Evolutionary conservation across 92 coral and sea anemone species (phyloP), one percentile per base, ranked within the genome.

Genomic region (Desmophyllum pertusum): DNA sequence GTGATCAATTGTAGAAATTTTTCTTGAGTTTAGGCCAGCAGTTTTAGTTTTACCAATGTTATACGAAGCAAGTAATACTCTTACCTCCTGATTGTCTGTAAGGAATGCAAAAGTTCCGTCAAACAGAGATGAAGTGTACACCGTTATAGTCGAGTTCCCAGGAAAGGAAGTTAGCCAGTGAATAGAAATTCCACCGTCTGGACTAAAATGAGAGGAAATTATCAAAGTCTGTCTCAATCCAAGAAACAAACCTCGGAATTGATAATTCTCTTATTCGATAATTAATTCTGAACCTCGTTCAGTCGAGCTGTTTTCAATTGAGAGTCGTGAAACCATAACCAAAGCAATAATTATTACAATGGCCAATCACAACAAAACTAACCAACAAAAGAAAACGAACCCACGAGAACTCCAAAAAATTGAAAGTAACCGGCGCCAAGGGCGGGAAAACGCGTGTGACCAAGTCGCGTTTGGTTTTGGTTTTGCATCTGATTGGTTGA

Each of bases 31-130:
- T 18, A n/a, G n/a, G n/a, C n/a, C 8, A 13, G 53, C 25, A 3
- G 18, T 52, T 17, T 50, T 3, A 9, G 41, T 68, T 38, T 33
- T 68, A 14, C 21, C 41, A 36, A 7, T 36, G 19, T 21, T 3
- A 5, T 0, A 37, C 11, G 13, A 68, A 19, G 6, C 29, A 57
- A 5, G 33, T n/a, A n/a, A 1, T 10, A 57, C 5, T n/a, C 50
- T 3, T 51, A 95, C 98, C 98, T 95, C 90, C 17, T 87, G 89
- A 21, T 40, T 66, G 78, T 92, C 90, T 37, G 98, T 92, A 21
- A 92, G 78, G 53, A 96, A 90, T 35, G 97, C 98, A 85, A 88
- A 96, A 19, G 83, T 86, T 36, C 96, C 98, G 77, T 96, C 98
- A 21, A 75, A 46, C 64, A 71, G 70, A 10, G 98, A 89, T 2